Evolutionary conservation across 2,797 vertebrate genomes (phyloP), one percentile per base, ranked within the genome.

Genomic region (Jordanella pulchra): DNA sequence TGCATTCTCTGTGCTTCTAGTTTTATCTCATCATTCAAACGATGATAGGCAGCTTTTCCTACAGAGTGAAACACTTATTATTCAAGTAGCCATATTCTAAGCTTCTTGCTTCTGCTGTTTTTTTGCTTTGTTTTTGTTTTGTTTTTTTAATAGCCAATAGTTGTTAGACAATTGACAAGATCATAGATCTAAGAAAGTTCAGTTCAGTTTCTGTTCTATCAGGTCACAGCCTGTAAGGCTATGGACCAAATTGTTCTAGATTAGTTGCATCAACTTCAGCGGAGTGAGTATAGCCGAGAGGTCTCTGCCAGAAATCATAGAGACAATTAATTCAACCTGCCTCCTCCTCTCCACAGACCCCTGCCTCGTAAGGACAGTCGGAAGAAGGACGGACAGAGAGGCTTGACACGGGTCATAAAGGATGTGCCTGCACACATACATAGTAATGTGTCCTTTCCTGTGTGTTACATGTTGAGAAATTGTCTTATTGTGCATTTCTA

Each of bases 241-340:
- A 60, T 54, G 51, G 77, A 76, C 71, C 73, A 51, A 71, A 79
- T 69, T 80, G 69, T 86, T 85, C 70, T 69, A 81, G 76, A 76
- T 69, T 72, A 83, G 73, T 86, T 83, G 72, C 51, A 80, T 30
- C 82, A 85, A 90, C 83, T 87, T 89, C 65, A 82, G 30, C 74
- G 72, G 50, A 55, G 69, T 44, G 69, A 13, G 76, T 28, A 14
- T 23, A 87, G 64, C 28, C 61, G 60, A 72, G 71, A 71, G 54
- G 28, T 75, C 60, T 76, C 56, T 70, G 68, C 64, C 53, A 76
- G 70, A 42, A 83, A 69, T 77, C 69, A 60, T 56, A 3, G 65
- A 75, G 77, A 84, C 73, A 87, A 91, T 88, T 85, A 88, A 85
- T 89, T 85, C 86, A 78, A 71, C 72, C 75, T 10, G 51, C 79